Percentiles rank a stretch among this genome's conserved stretches.
Evolutionary conservation across 92 coral and sea anemone species (phyloP).

Genomic region (Epizoanthus fatuus): DNA sequence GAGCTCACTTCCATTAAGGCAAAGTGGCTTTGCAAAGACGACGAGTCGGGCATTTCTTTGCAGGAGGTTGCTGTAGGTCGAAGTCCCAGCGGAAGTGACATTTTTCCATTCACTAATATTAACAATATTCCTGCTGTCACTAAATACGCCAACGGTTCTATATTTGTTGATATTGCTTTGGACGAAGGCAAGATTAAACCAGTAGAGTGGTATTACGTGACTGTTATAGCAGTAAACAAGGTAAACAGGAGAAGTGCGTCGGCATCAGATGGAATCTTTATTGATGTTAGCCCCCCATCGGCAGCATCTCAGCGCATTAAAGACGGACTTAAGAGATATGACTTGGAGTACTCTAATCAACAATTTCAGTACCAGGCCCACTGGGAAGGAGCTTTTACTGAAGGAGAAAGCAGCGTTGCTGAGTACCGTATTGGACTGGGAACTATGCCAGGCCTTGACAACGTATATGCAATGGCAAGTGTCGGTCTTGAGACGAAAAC

Average conservation of each 20-base stretch:
- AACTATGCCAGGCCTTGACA: constrained; percentile 78
- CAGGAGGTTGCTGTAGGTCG: constrained; percentile 89
- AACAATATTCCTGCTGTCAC: constrained; percentile 18
- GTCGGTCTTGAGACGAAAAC: constrained; percentile 75
- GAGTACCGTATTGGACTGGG: constrained; percentile 94
- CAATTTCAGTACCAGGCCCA: constrained; percentile 88
- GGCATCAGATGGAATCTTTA: constrained; percentile 91
- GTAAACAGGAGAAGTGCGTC: constrained; percentile 72
- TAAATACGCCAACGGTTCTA: constrained; percentile 55
- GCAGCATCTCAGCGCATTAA: constrained; percentile 83
- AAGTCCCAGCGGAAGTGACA: constrained; percentile 85
- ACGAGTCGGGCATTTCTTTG: constrained; percentile 78
- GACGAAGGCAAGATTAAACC: constrained; percentile 66
- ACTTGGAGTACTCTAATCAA: constrained; percentile 79
- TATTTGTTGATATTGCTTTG: constrained; percentile 56
- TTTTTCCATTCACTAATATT: constrained; percentile 55
- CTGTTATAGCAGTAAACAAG: constrained; percentile 90
- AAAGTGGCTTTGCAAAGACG: constrained; percentile 82
- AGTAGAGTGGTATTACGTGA: constrained; percentile 85
- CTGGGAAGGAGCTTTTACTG: constrained; percentile 97
- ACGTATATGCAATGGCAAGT: constrained; percentile 61
- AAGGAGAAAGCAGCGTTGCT: constrained; percentile 88
- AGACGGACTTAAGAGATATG: constrained; percentile 86
- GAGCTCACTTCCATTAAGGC: constrained; percentile 77
- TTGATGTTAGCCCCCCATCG: constrained; percentile 89